Base-by-base conservation (phyloP, 2,113 vertebrate genomes). In the Cercocebus atys region DNA sequence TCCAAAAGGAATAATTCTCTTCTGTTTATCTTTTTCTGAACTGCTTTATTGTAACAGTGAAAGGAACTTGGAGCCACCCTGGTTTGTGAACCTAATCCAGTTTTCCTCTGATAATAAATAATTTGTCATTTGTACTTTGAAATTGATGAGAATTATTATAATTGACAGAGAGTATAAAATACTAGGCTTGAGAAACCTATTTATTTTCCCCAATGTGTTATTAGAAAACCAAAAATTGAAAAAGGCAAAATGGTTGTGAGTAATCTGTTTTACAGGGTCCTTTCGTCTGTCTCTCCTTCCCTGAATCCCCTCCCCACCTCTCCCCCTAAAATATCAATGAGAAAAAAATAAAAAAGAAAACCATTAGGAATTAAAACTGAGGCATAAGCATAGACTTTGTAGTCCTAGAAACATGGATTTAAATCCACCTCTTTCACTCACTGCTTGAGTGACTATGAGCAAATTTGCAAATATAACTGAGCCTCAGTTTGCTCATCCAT, bases 11-110 rank as follows among this genome's bases (percentile, higher is more conserved):
- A 98, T 98, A 76, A 84, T 98, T 98, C 98, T 93, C 57, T 96
- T 97, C 97, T 98, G 78, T 98, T 98, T 99, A 92, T 98, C 97
- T 98, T 98, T 92, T 64, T 94, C 79, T 94, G 92, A 97, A 93
- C 35, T 94, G 73, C 85, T 97, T 96, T 94, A 8, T 32, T 90
- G 32, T 90, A 95, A 59, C 47, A 88, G 64, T 81, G 70, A 93
- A 97, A 97, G 95, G 73, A 81, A 59, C 55, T 73, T 30, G 18
- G 83, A 61, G 64, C 30, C 43, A 25, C 76, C 73, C 50, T 68
- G 32, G 20, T 57, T 87, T 81, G 32, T 75, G 55, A 96, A 91
- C 23, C 86, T 94, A 35, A 97, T 97, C 70, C 86, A 45, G 95
- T 95, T 98, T 64, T 86, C 94, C 87, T 90, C 75, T 94, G 76